phyloP scores from a whole-genome alignment of 2,797 vertebrate species.

The Diplodus puntazzo region DNA sequence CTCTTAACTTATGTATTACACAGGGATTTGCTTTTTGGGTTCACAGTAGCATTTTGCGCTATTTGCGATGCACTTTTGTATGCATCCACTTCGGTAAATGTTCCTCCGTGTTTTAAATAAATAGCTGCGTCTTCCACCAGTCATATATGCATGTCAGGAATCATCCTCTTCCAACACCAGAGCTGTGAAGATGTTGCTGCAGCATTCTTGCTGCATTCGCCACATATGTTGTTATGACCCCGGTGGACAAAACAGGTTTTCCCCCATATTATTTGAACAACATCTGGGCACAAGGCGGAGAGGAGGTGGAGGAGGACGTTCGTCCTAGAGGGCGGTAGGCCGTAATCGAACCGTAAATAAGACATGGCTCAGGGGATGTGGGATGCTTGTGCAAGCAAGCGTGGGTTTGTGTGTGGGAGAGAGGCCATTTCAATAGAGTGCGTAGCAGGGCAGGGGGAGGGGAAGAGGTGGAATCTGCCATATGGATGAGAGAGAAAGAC shows the following conservation, averaged over 20 bases:
- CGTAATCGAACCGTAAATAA: slow-evolving; percentile 78
- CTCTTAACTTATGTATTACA: slow-evolving; percentile 39
- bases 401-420: slow-evolving; percentile 69
- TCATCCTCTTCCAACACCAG: slow-evolving; percentile 24
- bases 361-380: slow-evolving; percentile 67
- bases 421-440: slow-evolving; percentile 73
- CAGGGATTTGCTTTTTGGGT: slow-evolving; percentile 40
- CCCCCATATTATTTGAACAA: slow-evolving; percentile 63
- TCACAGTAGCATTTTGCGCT: slow-evolving; percentile 2
- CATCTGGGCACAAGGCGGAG: slow-evolving; percentile 66
- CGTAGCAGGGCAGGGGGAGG: slow-evolving; percentile 64
- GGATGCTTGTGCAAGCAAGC: slow-evolving; percentile 75
- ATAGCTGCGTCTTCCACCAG: slow-evolving; percentile 14
- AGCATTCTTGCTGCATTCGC: slow-evolving; percentile 29
- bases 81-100: slow-evolving; percentile 25
- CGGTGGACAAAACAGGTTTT: slow-evolving; percentile 57
- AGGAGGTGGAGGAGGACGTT: slow-evolving; percentile 48
- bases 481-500: slow-evolving; percentile 75
- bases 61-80: slow-evolving; percentile 23
- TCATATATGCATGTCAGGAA: slow-evolving; percentile 31
- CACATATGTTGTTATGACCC: slow-evolving; percentile 63
- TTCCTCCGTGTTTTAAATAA: slow-evolving; percentile 37
- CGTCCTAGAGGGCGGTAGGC: slow-evolving; percentile 63
- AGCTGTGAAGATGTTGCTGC: slow-evolving; percentile 15
- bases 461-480: slow-evolving; percentile 75